These are phyloP conservation scores for Rhopalosiphum nymphaeae DNA, from an alignment of 2,888 invertebrate species.

Conservation along the genomic window DNA sequence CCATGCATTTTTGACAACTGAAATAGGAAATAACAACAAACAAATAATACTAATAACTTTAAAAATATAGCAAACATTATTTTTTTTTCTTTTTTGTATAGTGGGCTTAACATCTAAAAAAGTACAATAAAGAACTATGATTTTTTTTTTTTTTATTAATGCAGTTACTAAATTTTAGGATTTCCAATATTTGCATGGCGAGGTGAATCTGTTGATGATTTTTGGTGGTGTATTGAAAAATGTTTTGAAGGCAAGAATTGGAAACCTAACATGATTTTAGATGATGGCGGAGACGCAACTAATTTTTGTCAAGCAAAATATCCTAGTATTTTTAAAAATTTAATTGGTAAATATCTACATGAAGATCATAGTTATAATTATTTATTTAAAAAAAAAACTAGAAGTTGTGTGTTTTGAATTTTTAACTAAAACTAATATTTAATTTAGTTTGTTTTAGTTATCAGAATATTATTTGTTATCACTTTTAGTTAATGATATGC, in stretches of 20 bases:
- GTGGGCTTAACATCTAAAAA: background rate
- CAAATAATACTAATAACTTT: background rate
- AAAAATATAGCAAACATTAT: background rate
- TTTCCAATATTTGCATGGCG: conserved; percentile 96
- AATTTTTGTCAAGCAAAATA: conserved; percentile 97
- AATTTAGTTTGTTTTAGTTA: background rate
- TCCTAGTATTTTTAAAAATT: conserved; percentile 91
- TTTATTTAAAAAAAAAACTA: background rate
- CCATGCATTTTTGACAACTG: background rate
- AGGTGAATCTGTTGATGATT: conserved; percentile 97
- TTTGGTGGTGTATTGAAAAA: conserved; percentile 99
- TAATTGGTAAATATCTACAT: conserved; percentile 76
- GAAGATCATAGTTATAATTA: background rate
- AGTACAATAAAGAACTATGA: background rate
- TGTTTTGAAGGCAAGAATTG: conserved; percentile 92
- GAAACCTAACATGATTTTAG: conserved; percentile 98
- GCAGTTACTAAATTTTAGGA: conserved; percentile 68
- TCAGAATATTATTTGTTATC: background rate
- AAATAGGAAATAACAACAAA: background rate
- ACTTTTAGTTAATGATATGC: background rate
- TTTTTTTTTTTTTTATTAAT: conserved; percentile 9
- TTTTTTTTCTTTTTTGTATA: background rate
- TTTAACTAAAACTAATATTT: background rate
- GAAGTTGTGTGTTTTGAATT: background rate
- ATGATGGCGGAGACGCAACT: conserved; percentile 97